Percentiles rank a stretch among this genome's conserved stretches.
Evolutionary conservation across 2,888 invertebrate genomes (phyloP).

Genomic region (Agonopterix arenella): DNA sequence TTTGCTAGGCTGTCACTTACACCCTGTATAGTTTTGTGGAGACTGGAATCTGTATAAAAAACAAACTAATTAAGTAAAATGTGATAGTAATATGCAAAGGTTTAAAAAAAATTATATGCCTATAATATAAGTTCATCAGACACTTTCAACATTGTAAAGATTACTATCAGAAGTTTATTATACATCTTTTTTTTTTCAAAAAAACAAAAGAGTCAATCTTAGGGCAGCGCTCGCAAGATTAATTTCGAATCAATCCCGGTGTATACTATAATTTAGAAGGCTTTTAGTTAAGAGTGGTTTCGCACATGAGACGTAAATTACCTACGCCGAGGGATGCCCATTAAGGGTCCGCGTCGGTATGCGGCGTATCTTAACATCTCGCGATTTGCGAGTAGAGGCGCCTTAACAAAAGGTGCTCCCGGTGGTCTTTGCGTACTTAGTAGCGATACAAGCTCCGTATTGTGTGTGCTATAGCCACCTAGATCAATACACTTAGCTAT

Average conservation of each 20-base stretch:
- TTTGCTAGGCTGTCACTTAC: too few species aligned
- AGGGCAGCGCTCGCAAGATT: constrained; percentile 49
- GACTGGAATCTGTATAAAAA: too few species aligned
- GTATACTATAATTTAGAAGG: constrained; percentile 68
- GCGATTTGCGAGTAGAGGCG: constrained; percentile 64
- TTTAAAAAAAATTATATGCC: not conserved
- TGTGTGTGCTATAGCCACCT: constrained; percentile 14
- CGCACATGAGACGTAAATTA: constrained; percentile 74
- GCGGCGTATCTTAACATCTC: constrained; percentile 67
- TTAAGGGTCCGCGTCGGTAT: constrained; percentile 64
- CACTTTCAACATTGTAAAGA: constrained; percentile 12
- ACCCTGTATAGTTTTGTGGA: too few species aligned
- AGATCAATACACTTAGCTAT: not conserved
- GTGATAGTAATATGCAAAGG: not conserved
- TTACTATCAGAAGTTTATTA: constrained; percentile 22
- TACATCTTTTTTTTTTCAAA: constrained; percentile 23
- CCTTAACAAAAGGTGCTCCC: constrained; percentile 64
- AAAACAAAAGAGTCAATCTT: constrained; percentile 41
- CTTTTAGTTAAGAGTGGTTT: constrained; percentile 73
- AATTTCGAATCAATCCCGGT: constrained; percentile 66
- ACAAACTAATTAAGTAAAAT: too few species aligned
- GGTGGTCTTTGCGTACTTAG: constrained; percentile 52
- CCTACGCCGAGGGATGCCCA: constrained; percentile 60
- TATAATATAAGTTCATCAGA: constrained; percentile 2
- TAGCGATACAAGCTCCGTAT: constrained; percentile 25